Percentiles rank a stretch among this genome's conserved stretches.
Conservation (phyloP, 2,797 vertebrate genomes). For the Varecia variegata region DNA sequence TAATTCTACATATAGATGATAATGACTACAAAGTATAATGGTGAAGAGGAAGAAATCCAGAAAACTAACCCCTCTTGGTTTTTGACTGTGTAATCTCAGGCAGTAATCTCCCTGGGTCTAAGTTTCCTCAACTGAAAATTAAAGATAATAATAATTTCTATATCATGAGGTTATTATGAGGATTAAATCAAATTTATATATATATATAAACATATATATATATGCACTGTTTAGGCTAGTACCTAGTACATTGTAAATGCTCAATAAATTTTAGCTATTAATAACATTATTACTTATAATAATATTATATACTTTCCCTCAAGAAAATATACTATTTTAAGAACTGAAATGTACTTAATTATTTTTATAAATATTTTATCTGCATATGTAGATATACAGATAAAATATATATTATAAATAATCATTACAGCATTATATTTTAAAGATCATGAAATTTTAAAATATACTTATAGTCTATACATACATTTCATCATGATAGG, state of each 20-base stretch:
- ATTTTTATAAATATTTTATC: not conserved
- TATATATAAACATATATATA: no score
- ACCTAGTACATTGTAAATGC: not conserved
- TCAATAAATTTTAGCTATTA: not conserved
- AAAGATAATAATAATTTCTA: not conserved
- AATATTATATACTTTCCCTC: not conserved
- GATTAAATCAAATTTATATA: not conserved
- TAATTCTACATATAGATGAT: not conserved
- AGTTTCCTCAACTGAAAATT: not conserved
- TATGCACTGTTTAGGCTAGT: not conserved
- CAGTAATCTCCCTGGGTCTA: not conserved
- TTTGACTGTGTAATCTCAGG: not conserved
- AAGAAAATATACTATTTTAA: not conserved
- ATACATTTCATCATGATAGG: not conserved
- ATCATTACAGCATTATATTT: not conserved
- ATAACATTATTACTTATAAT: not conserved
- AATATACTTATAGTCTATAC: not conserved
- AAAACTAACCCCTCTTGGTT: not conserved
- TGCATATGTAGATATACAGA: not conserved
- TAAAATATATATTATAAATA: not conserved
- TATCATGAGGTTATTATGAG: not conserved
- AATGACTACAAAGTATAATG: not conserved
- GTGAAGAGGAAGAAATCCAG: not conserved
- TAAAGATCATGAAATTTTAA: not conserved
- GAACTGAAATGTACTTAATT: not conserved